Evolutionary conservation across 2,797 vertebrate species (phyloP).

Genomic region (Intellagama lesueurii): DNA sequence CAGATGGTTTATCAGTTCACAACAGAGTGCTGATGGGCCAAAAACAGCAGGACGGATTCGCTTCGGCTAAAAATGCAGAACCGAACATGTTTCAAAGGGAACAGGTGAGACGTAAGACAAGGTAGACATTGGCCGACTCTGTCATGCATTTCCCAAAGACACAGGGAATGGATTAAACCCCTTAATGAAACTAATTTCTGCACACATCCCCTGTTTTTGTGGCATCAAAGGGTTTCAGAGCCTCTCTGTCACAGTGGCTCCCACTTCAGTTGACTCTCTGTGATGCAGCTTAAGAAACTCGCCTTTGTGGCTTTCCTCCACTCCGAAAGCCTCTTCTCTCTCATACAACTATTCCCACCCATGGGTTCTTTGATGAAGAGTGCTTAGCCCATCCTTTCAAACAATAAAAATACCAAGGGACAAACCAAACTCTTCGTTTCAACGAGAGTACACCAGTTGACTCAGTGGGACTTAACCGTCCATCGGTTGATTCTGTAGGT

Average conservation of each 20-base stretch:
- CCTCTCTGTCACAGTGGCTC: not conserved
- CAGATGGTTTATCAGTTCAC: not conserved
- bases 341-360: not conserved
- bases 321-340: not conserved
- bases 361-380: not conserved
- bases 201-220: not conserved
- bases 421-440: too few relatives aligned
- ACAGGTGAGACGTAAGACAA: not conserved
- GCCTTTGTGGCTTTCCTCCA: not conserved
- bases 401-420: too few relatives aligned
- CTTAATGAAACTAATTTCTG: not conserved
- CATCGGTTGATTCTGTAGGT: too few relatives aligned
- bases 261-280: not conserved
- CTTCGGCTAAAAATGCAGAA: accelerated
- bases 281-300: accelerated
- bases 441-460: too few relatives aligned
- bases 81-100: not conserved
- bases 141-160: not conserved
- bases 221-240: accelerated
- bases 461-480: too few relatives aligned
- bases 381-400: too few relatives aligned
- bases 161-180: accelerated
- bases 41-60: accelerated
- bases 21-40: not conserved
- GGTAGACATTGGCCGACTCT: not conserved